phyloP scores from a whole-genome alignment of 2,888 invertebrate species.

The Alcis repandata region DNA sequence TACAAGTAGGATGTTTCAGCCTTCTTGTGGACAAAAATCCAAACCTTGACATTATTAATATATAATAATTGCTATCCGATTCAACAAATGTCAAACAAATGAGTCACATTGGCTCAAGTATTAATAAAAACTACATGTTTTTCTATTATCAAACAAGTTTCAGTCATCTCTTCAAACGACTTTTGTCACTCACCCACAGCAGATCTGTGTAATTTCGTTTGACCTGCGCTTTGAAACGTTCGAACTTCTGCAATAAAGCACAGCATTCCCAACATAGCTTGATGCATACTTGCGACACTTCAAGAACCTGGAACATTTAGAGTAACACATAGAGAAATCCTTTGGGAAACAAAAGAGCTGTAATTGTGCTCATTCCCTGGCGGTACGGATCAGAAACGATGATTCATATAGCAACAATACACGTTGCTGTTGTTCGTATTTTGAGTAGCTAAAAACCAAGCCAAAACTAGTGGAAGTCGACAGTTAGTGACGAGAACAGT shows the following conservation, averaged over 20 bases:
- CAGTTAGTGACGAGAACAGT: slow-evolving; percentile 4
- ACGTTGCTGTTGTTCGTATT: not conserved
- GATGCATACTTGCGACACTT: slow-evolving; percentile 50
- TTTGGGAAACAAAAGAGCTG: not conserved
- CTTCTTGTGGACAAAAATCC: too few species aligned
- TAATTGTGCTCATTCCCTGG: too few species aligned
- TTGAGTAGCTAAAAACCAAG: not conserved
- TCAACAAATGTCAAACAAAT: too few species aligned
- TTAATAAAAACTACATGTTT: too few species aligned
- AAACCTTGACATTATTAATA: too few species aligned
- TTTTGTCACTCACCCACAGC: slow-evolving; percentile 43
- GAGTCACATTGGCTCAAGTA: too few species aligned
- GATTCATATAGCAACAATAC: not conserved
- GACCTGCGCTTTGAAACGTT: slow-evolving; percentile 62
- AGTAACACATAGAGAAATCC: not conserved
- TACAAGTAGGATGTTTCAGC: too few species aligned
- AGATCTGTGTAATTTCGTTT: slow-evolving; percentile 60
- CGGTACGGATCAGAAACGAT: too few species aligned
- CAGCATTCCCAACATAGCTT: slow-evolving; percentile 75
- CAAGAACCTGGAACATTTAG: slow-evolving; percentile 52
- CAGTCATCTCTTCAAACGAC: too few species aligned
- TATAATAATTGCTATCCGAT: too few species aligned
- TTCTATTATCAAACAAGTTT: too few species aligned
- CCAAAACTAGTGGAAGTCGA: not conserved
- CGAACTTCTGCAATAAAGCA: slow-evolving; percentile 57